A percentile compares a stretch with the other conserved stretches of the same genome.
phyloP scores from a whole-genome alignment of 2,888 invertebrate genomes.

The Ormyrus nitidulus region DNA sequence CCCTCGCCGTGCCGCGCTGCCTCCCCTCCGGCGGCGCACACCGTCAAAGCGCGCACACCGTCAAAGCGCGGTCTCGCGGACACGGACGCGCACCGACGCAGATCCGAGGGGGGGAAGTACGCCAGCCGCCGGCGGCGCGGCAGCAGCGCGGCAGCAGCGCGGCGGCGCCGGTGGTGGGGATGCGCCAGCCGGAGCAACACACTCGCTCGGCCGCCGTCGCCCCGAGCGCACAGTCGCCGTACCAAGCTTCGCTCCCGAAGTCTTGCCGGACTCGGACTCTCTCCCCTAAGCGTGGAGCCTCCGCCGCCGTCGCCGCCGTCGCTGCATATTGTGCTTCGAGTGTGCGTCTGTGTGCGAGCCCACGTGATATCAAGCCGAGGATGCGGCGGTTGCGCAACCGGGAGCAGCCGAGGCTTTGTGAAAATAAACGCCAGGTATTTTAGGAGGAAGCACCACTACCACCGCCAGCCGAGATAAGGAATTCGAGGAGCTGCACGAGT shows the following conservation, averaged over 20 bases:
- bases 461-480: background rate
- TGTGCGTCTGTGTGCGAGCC: background rate
- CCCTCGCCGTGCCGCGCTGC: conserved; percentile 53
- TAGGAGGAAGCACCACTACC: background rate
- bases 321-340: background rate
- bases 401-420: background rate
- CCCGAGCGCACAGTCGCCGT: conserved; percentile 65
- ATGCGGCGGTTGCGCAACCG: background rate
- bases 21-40: conserved; percentile 67
- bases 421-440: no score
- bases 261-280: conserved; percentile 9
- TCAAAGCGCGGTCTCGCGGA: conserved; percentile 53
- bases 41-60: conserved; percentile 66
- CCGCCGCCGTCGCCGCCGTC: conserved; percentile 1
- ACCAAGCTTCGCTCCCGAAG: background rate
- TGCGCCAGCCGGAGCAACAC: conserved; percentile 65
- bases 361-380: background rate
- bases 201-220: conserved; percentile 74
- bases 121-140: conserved; percentile 30
- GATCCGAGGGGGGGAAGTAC: conserved; percentile 21
- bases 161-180: conserved; percentile 62
- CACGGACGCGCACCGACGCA: conserved; percentile 32
- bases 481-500: no score
- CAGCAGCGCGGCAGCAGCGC: no score
- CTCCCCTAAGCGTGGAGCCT: background rate